Percentiles rank a stretch among this genome's conserved stretches.
Evolutionary conservation across 2,888 invertebrate genomes (phyloP).

Genomic region (Labia minor): DNA sequence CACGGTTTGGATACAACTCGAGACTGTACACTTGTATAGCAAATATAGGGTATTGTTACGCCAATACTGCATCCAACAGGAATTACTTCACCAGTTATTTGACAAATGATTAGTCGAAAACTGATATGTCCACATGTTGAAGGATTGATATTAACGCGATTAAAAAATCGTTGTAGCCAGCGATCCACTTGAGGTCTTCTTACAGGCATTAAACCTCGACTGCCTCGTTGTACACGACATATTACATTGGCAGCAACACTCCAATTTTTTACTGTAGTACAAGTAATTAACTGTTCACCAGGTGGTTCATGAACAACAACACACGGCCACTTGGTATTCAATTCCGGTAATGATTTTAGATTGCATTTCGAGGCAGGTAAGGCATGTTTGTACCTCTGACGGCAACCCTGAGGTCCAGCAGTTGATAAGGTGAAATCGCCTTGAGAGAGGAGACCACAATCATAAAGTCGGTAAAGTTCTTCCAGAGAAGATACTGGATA

Average conservation of each 20-base stretch:
- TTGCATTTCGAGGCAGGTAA: slow-evolving; percentile 55
- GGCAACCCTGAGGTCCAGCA: slow-evolving; percentile 61
- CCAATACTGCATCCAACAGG: slow-evolving; percentile 64
- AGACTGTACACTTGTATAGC: slow-evolving; percentile 58
- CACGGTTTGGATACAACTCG: slow-evolving; percentile 53
- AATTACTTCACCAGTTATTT: slow-evolving; percentile 43
- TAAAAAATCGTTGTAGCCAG: slow-evolving; percentile 63
- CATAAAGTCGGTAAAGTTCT: slow-evolving; percentile 59
- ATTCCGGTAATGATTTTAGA: slow-evolving; percentile 55
- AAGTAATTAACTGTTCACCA: slow-evolving; percentile 66
- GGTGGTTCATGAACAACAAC: slow-evolving; percentile 64
- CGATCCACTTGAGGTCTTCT: slow-evolving; percentile 52
- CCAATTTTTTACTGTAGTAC: slow-evolving; percentile 70
- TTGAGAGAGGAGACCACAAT: slow-evolving; percentile 46
- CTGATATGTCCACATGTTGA: slow-evolving; percentile 68
- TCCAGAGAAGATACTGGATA: slow-evolving; percentile 54
- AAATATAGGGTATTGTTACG: slow-evolving; percentile 68
- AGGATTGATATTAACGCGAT: slow-evolving; percentile 49
- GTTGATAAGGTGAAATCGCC: slow-evolving; percentile 60
- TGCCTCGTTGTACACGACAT: slow-evolving; percentile 56
- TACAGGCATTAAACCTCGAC: slow-evolving; percentile 56
- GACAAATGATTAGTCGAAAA: slow-evolving; percentile 58
- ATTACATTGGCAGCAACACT: slow-evolving; percentile 69
- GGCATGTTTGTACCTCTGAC: slow-evolving; percentile 57
- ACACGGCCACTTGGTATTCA: slow-evolving; percentile 66